phyloP scores from a whole-genome alignment of 2,888 invertebrate genomes.

The Ichneumoninae sp. region DNA sequence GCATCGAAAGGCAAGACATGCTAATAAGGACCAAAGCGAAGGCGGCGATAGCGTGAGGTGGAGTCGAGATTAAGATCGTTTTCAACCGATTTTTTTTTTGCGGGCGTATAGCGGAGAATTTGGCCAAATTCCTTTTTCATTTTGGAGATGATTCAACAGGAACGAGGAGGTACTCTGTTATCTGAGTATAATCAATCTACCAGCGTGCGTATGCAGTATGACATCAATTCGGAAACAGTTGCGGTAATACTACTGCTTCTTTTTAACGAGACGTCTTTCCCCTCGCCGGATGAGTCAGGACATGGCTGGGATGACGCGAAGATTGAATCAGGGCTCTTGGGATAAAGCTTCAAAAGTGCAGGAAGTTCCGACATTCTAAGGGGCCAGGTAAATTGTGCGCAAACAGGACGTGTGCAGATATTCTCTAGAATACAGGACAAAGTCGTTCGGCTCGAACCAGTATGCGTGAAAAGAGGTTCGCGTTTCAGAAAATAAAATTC shows the following conservation, averaged over 20 bases:
- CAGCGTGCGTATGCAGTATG: neutral
- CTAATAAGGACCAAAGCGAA: conserved; percentile 2
- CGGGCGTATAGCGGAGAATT: neutral
- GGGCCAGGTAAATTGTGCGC: conserved; percentile 48
- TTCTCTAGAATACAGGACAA: conserved; percentile 16
- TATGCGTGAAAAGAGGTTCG: conserved; percentile 56
- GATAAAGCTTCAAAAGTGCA: conserved; percentile 69
- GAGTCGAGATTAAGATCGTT: neutral
- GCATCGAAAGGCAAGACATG: neutral
- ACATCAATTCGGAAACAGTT: neutral
- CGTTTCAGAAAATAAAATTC: conserved; percentile 53
- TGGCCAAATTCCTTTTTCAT: conserved; percentile 65
- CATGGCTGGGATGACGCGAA: conserved; percentile 38
- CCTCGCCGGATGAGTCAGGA: conserved; percentile 27
- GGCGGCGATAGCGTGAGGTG: neutral
- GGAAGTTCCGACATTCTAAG: conserved; percentile 68
- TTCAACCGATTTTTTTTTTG: conserved; percentile 38
- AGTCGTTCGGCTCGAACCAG: conserved; percentile 43
- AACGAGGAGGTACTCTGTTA: neutral
- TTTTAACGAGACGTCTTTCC: conserved; percentile 42
- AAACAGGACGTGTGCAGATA: neutral
- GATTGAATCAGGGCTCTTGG: conserved; percentile 32
- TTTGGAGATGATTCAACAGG: conserved; percentile 1
- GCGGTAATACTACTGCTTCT: neutral
- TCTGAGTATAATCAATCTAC: neutral